Evolutionary conservation across 2,113 vertebrate species (phyloP).

Genomic region (Anas platyrhynchos): DNA sequence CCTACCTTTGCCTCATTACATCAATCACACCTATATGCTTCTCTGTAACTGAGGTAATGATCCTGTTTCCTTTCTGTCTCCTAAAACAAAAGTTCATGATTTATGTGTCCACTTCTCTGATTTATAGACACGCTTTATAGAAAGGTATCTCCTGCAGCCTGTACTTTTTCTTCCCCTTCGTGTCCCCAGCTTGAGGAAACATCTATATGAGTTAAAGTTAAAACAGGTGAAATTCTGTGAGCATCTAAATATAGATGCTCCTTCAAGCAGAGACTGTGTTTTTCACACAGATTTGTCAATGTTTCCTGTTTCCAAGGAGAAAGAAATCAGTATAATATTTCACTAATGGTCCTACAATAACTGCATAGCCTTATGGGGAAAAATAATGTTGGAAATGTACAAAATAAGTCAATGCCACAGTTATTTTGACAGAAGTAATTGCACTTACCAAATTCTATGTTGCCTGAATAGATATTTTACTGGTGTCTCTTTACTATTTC

Average conservation of each 20-base stretch:
- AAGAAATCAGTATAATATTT: background rate
- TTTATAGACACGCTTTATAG: background rate
- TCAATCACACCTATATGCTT: background rate
- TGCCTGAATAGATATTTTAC: background rate
- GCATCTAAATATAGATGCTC: background rate
- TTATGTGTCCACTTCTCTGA: background rate
- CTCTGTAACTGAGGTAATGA: background rate
- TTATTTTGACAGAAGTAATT: background rate
- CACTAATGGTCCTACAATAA: background rate
- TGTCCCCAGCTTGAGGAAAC: background rate
- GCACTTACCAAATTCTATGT: background rate
- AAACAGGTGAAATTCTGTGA: background rate
- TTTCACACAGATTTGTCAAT: background rate
- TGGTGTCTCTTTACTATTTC: background rate
- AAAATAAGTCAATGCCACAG: background rate
- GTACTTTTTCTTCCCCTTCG: background rate
- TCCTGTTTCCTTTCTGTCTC: background rate
- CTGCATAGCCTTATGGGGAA: background rate
- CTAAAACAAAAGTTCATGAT: background rate
- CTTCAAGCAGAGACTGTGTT: background rate
- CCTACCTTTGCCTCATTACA: background rate
- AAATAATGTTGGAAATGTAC: rapidly evolving
- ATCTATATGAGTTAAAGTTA: background rate
- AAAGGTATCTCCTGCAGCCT: background rate
- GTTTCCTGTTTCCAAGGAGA: background rate